phyloP scores from a whole-genome alignment of 2,113 vertebrate genomes.

The Plecotus auritus region DNA sequence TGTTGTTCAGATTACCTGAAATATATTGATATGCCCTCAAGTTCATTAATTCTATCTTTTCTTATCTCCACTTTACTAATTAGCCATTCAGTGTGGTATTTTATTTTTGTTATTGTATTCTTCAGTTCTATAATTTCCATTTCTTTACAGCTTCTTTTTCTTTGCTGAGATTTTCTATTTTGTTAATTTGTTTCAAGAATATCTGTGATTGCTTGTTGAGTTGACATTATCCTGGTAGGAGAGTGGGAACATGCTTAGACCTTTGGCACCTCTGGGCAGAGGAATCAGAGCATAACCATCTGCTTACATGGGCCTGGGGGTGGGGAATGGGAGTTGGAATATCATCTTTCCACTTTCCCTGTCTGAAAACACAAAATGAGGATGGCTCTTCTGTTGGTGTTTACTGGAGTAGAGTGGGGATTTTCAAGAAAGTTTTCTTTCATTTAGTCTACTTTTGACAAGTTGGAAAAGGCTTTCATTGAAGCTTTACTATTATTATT shows the following conservation, averaged over 20 bases:
- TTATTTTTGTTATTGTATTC: conserved; percentile 28
- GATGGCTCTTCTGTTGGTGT: neutral
- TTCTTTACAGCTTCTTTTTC: conserved; percentile 10
- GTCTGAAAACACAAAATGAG: neutral
- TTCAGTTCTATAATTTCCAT: conserved; percentile 23
- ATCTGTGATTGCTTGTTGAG: neutral
- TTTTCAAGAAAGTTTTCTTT: conserved; percentile 17
- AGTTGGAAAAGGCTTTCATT: neutral
- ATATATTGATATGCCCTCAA: neutral
- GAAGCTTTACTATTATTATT: neutral
- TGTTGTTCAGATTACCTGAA: neutral
- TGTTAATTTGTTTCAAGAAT: neutral
- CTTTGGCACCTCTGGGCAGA: neutral
- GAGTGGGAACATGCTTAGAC: neutral
- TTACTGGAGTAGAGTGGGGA: neutral
- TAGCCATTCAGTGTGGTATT: neutral
- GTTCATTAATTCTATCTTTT: neutral
- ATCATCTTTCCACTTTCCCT: neutral
- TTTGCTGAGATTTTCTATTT: conserved; percentile 35
- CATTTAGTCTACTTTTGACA: neutral
- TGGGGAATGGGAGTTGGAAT: neutral
- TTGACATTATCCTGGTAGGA: neutral
- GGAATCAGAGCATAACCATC: neutral
- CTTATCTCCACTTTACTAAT: neutral
- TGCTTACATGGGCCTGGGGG: neutral